Evolutionary conservation across 2,113 vertebrate genomes (phyloP).

Genomic region (Eublepharis macularius): DNA sequence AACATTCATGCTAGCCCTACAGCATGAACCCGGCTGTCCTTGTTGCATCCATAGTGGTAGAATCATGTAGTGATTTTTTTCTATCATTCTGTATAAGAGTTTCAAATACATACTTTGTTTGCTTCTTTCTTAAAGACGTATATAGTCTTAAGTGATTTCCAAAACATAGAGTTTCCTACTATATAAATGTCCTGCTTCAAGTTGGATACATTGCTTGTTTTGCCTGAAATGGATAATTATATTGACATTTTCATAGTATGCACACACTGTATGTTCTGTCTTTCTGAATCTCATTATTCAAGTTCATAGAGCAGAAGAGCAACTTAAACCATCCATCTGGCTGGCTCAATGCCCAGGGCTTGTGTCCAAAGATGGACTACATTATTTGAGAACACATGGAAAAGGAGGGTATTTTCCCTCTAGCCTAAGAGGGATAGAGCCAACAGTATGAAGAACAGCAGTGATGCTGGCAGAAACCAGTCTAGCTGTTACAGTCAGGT

Average conservation of each 20-base stretch:
- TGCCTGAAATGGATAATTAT: not conserved
- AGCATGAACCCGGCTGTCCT: not conserved
- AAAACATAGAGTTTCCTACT: not conserved
- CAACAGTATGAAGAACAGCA: slow-evolving; percentile 12
- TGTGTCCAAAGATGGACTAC: slow-evolving; percentile 49
- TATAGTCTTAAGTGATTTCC: accelerated
- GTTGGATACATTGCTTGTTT: not conserved
- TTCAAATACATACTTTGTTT: too few relatives aligned
- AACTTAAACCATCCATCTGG: slow-evolving; percentile 34
- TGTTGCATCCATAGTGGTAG: not conserved
- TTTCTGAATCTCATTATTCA: slow-evolving; percentile 30
- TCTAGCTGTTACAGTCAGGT: not conserved
- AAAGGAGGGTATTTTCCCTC: not conserved
- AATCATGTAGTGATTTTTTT: not conserved
- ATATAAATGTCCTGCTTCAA: not conserved
- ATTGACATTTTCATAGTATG: not conserved
- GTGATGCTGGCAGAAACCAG: not conserved
- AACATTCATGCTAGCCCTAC: not conserved
- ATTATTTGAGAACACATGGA: slow-evolving; percentile 12
- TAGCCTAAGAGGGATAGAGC: not conserved
- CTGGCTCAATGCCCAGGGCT: slow-evolving; percentile 39
- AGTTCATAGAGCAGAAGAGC: slow-evolving; percentile 22
- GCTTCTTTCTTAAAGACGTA: not conserved
- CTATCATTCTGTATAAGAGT: too few relatives aligned
- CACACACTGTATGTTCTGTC: not conserved